Conservation (phyloP, 2,797 vertebrate species). For the Pipistrellus nathusii region DNA sequence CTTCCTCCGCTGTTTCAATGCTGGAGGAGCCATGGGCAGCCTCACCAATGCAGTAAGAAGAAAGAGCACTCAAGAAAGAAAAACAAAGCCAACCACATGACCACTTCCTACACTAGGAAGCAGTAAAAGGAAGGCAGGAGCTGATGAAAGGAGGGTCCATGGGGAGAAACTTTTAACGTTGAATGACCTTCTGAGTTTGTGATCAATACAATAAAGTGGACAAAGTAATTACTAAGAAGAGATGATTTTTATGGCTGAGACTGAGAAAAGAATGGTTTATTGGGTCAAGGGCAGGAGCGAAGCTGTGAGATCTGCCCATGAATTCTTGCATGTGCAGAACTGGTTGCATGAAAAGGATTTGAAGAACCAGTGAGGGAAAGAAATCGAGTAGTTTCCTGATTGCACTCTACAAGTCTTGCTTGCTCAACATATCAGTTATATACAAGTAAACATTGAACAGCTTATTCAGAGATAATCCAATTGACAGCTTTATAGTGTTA, state of each 20-base stretch:
- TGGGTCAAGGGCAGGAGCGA: not conserved
- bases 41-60: not conserved
- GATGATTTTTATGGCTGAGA: not conserved
- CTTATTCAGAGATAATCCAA: constrained; percentile 27
- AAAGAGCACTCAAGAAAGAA: not conserved
- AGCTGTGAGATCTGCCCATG: not conserved
- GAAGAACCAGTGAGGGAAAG: not conserved
- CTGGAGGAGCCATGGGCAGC: not conserved
- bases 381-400: constrained; percentile 56
- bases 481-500: constrained; percentile 25
- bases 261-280: not conserved
- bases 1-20: not conserved
- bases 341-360: not conserved
- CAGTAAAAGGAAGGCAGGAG: not conserved
- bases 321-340: not conserved
- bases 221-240: constrained; percentile 35
- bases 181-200: not conserved
- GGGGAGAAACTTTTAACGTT: not conserved
- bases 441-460: constrained; percentile 45
- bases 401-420: not conserved
- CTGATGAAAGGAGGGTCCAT: not conserved
- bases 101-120: not conserved
- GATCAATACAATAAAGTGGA: not conserved
- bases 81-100: not conserved
- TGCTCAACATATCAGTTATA: not conserved